These are phyloP conservation scores for Carlito syrichta DNA, from an alignment of 2,113 vertebrate species.

Conservation along the genomic window DNA sequence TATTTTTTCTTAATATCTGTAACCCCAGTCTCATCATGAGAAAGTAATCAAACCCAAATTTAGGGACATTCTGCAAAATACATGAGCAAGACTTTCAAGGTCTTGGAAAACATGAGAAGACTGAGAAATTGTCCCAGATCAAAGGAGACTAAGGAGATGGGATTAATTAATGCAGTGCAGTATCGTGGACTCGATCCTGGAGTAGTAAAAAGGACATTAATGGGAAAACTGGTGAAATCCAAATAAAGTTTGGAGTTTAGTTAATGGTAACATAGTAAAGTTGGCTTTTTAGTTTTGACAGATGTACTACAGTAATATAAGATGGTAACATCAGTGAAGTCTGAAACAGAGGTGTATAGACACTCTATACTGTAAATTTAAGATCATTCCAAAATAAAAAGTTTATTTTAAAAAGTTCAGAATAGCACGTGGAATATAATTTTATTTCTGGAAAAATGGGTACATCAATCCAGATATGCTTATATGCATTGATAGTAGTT, in stretches of 20 bases:
- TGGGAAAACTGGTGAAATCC: background rate
- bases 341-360: background rate
- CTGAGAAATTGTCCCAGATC: background rate
- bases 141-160: background rate
- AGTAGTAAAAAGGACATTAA: background rate
- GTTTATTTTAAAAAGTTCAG: background rate
- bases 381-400: background rate
- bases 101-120: background rate
- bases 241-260: background rate
- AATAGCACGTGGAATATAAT: background rate
- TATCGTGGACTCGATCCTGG: background rate
- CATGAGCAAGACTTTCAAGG: background rate
- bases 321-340: background rate
- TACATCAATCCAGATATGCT: background rate
- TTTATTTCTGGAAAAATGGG: background rate
- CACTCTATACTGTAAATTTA: background rate
- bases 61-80: background rate
- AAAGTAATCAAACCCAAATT: background rate
- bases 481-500: background rate
- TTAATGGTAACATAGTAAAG: background rate
- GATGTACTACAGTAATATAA: background rate
- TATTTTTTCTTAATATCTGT: background rate
- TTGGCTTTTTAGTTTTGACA: background rate
- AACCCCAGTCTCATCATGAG: background rate
- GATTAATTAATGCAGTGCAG: background rate